Evolutionary conservation across 2,888 invertebrate species (phyloP).

Genomic region (Ormyrus rosae): DNA sequence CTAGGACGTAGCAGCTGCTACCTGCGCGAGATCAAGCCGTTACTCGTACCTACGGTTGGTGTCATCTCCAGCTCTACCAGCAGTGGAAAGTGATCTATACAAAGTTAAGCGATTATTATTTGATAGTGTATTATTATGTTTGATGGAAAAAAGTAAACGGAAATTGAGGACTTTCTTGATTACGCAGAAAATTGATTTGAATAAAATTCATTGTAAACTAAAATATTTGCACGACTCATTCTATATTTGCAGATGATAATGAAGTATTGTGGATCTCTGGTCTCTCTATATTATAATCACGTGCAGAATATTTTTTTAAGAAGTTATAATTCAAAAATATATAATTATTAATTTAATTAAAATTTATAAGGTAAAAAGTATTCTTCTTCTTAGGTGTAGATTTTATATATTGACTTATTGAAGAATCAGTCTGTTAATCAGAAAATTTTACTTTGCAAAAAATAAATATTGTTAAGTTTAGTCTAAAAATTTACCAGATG

Average conservation of each 20-base stretch:
- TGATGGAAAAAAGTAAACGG: not conserved
- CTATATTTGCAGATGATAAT: no score
- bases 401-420: no score
- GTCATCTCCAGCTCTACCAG: conserved; percentile 94
- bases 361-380: no score
- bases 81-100: conserved; percentile 91
- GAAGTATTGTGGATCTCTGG: no score
- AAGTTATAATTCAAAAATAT: no score
- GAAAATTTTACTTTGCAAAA: no score
- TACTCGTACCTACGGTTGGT: conserved; percentile 85
- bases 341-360: no score
- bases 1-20: conserved; percentile 80
- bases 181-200: not conserved
- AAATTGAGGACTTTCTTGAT: not conserved
- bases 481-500: conserved; percentile 81
- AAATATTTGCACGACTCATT: conserved; percentile 3
- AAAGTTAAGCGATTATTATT: conserved; percentile 24
- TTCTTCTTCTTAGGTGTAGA: no score
- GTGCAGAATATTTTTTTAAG: no score
- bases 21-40: conserved; percentile 91
- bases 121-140: not conserved
- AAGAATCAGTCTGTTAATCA: no score
- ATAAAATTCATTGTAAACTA: conserved; percentile 48
- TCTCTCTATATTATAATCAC: no score
- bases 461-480: no score